These are phyloP conservation scores for Mola mola DNA, from an alignment of 2,113 vertebrate genomes.

Conservation along the genomic window DNA sequence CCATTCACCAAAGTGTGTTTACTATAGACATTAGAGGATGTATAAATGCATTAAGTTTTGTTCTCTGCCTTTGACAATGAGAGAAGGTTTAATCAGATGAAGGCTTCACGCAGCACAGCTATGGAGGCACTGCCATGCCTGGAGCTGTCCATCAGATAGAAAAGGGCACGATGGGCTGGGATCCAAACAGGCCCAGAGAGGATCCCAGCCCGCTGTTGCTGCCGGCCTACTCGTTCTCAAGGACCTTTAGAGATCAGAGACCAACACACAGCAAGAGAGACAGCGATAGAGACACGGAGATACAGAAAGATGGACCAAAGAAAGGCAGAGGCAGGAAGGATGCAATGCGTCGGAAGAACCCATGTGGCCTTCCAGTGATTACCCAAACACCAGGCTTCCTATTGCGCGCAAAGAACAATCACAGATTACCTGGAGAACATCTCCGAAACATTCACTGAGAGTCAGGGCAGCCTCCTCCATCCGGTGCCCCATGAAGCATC, in stretches of 20 bases:
- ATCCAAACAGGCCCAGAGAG: constrained; percentile 79
- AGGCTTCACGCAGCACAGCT: constrained; percentile 63
- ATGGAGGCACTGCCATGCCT: constrained; percentile 69
- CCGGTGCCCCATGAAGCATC: constrained; percentile 67
- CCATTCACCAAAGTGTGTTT: constrained; percentile 18
- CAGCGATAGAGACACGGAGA: constrained; percentile 60
- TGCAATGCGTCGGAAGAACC: constrained; percentile 76
- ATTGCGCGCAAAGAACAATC: constrained; percentile 73
- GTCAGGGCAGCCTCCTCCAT: constrained; percentile 59
- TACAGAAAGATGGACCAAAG: constrained; percentile 65
- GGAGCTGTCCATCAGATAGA: constrained; percentile 81
- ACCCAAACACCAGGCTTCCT: constrained; percentile 70
- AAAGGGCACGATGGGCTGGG: constrained; percentile 76
- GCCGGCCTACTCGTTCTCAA: constrained; percentile 80
- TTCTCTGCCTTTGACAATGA: constrained; percentile 67
- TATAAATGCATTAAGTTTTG: constrained; percentile 54
- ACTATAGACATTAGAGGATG: constrained; percentile 38
- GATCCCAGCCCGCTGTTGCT: constrained; percentile 78
- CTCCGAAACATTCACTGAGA: constrained; percentile 68
- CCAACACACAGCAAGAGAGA: constrained; percentile 77
- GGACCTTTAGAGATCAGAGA: constrained; percentile 86
- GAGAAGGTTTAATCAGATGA: constrained; percentile 70
- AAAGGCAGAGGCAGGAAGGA: constrained; percentile 71
- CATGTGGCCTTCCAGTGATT: constrained; percentile 77
- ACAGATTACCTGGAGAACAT: constrained; percentile 76